These are phyloP conservation scores for Lophius piscatorius DNA, from an alignment of 2,113 vertebrate genomes.

Conservation along the genomic window DNA sequence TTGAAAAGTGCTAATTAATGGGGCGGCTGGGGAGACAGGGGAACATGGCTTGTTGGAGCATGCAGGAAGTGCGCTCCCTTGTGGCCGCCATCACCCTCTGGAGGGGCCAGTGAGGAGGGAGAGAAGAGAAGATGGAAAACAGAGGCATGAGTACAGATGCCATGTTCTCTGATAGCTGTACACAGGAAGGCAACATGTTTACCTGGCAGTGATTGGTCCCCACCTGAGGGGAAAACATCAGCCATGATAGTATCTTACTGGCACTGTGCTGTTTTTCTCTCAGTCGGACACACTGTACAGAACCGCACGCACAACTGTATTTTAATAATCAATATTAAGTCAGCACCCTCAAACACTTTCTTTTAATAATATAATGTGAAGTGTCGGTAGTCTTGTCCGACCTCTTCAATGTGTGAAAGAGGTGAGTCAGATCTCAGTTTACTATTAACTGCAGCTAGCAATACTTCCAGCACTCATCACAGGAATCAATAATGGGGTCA, in stretches of 20 bases:
- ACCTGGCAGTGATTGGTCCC: constrained; percentile 57
- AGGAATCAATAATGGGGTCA: constrained; percentile 53
- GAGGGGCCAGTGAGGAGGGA: constrained; percentile 30
- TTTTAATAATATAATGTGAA: constrained; percentile 16
- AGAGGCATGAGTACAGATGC: constrained; percentile 59
- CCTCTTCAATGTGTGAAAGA: constrained; percentile 60
- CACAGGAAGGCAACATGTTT: constrained; percentile 71
- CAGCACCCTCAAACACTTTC: neutral
- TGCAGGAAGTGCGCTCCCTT: constrained; percentile 42
- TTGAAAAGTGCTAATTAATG: constrained; percentile 68
- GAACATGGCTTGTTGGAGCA: constrained; percentile 66
- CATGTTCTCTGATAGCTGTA: constrained; percentile 46
- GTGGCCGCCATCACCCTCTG: constrained; percentile 43
- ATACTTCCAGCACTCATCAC: constrained; percentile 35
- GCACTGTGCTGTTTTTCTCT: constrained; percentile 23
- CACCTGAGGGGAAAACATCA: constrained; percentile 49
- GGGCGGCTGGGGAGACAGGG: constrained; percentile 25
- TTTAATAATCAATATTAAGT: no score
- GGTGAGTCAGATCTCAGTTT: constrained; percentile 36
- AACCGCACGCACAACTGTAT: neutral
- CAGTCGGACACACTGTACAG: neutral
- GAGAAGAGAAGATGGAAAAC: constrained; percentile 53
- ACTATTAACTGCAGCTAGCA: constrained; percentile 8
- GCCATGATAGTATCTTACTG: neutral
- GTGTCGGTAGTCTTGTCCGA: constrained; percentile 26